Conservation (phyloP, 2,888 invertebrate genomes). For the Ennomos fuscantarius region DNA sequence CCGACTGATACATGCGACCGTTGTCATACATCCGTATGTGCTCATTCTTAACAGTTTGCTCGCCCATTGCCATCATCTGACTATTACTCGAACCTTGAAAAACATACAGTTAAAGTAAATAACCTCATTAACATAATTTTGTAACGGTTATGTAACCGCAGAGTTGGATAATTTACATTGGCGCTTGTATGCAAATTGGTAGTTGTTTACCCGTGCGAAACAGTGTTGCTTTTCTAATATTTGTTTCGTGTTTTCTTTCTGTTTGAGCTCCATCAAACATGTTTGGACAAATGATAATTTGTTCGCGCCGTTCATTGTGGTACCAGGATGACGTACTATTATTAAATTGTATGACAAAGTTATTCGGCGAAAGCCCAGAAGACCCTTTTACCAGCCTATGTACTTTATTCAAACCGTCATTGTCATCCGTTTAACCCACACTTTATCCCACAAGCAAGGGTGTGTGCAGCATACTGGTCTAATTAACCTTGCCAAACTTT, state of each 20-base stretch:
- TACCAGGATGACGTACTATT: too few relatives aligned
- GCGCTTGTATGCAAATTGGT: constrained; percentile 5
- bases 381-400: too few relatives aligned
- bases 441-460: too few relatives aligned
- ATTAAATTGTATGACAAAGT: too few relatives aligned
- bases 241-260: constrained; percentile 1
- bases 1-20: constrained; percentile 67
- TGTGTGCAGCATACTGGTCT: too few relatives aligned
- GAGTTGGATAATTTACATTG: constrained; percentile 7
- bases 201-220: constrained; percentile 9
- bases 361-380: too few relatives aligned
- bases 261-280: constrained; percentile 4
- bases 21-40: constrained; percentile 74
- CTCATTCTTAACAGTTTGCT: constrained; percentile 71
- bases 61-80: constrained; percentile 72
- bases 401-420: too few relatives aligned
- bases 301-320: too few relatives aligned
- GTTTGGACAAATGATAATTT: constrained; percentile 12
- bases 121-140: constrained; percentile 12
- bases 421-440: too few relatives aligned
- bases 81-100: constrained; percentile 71
- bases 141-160: constrained; percentile 14
- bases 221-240: neutral
- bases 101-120: constrained; percentile 17
- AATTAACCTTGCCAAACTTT: too few relatives aligned